Base-by-base conservation (phyloP, 2,888 invertebrate species). In the Anarsia innoxiella region DNA sequence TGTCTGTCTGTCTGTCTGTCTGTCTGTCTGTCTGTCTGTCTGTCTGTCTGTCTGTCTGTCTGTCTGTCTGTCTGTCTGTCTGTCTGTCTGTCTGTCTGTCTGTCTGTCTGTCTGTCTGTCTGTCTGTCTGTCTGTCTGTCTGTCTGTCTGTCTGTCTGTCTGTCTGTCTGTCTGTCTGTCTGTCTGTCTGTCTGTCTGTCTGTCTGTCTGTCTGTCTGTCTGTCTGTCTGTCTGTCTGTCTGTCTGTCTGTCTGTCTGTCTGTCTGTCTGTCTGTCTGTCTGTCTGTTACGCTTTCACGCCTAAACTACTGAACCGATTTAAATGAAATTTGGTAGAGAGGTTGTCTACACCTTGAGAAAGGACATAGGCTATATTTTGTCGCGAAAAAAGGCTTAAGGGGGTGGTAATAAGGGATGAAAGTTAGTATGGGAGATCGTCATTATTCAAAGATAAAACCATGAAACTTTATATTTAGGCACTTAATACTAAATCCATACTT, bases 231-330 rank as follows among this genome's bases (percentile, higher is more conserved):
- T 25, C 25, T 25, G 25, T 25, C 25, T 25, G 25, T 25, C 25
- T 25, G 25, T 25, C 25, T 25, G 25, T 25, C 25, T 25, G 25
- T 25, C 25, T 25, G 12, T 28, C 12, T 4, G 12, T 30, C 26
- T 15, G 27, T 36, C 16, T 10, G 26, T 34, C 37, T 35, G 26
- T 5, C 12, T 30, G 31, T 35, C 15, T 35, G 32, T 32, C 13
- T 37, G 26, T 34, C 12, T 12, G 37, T 34, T n/a, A n/a, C n/a
- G n/a, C n/a, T n/a, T n/a, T n/a, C n/a, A n/a, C n/a, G n/a, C n/a
- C n/a, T n/a, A n/a, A n/a, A n/a, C 26, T n/a, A 8, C 10, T 26
- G n/a, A 10, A 10, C n/a, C n/a, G n/a, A n/a, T n/a, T n/a, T n/a
- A n/a, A n/a, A n/a, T n/a, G n/a, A n/a, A n/a, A n/a, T n/a, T n/a